Conservation (phyloP, 1,140 invertebrate genomes). For the Anthonomus grandis region DNA sequence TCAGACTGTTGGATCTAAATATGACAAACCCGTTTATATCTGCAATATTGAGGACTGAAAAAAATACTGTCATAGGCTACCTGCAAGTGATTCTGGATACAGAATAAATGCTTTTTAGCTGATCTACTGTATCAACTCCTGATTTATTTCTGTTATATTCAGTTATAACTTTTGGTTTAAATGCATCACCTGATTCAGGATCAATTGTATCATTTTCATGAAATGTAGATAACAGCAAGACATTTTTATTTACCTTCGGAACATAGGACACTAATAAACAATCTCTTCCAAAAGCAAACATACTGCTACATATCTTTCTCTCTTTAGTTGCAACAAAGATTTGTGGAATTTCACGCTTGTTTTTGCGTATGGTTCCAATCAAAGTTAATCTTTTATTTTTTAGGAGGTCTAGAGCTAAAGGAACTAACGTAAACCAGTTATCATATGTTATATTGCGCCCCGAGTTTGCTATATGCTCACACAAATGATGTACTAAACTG, state of each 20-base stretch:
- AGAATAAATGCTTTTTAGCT: too few species aligned
- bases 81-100: neutral
- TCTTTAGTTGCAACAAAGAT: constrained; percentile 14
- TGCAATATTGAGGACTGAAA: neutral
- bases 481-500: constrained; percentile 36
- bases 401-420: constrained; percentile 28
- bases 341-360: constrained; percentile 29
- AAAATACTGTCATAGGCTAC: constrained; percentile 1
- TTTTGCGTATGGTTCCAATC: constrained; percentile 37
- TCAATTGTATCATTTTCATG: too few species aligned
- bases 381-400: constrained; percentile 33
- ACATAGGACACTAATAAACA: constrained; percentile 29
- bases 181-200: too few species aligned
- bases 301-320: constrained; percentile 7
- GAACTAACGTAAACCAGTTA: constrained; percentile 40
- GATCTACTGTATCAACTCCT: neutral
- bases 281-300: constrained; percentile 23
- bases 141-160: too few species aligned
- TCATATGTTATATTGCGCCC: constrained; percentile 41
- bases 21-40: too few species aligned
- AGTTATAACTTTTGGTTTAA: too few species aligned
- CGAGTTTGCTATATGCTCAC: constrained; percentile 32
- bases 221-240: constrained; percentile 32
- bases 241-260: constrained; percentile 32
- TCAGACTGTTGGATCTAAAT: too few species aligned